Evolutionary conservation across 1,140 invertebrate species (phyloP).

Genomic region (Drosophila ercepeae): DNA sequence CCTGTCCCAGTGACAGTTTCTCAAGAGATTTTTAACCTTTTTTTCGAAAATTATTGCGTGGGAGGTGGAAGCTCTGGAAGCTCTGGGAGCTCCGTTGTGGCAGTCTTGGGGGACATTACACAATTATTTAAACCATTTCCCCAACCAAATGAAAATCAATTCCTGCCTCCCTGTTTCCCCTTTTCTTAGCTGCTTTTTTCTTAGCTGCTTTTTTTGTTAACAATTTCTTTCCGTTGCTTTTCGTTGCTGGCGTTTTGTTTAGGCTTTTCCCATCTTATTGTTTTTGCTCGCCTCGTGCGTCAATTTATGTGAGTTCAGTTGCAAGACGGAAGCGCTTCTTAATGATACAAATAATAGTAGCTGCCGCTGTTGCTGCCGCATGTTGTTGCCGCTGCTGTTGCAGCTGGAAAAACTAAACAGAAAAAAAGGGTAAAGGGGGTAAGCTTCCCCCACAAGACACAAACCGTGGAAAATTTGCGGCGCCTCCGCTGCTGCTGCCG

Average conservation of each 20-base stretch:
- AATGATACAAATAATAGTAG: constrained; percentile 57
- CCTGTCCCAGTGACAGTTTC: constrained; percentile 45
- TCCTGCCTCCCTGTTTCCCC: constrained; percentile 5
- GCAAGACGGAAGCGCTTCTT: constrained; percentile 63
- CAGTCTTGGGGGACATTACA: constrained; percentile 41
- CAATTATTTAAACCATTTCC: constrained; percentile 60
- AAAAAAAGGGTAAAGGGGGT: neutral
- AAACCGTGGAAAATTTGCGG: constrained; percentile 34
- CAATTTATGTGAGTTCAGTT: constrained; percentile 56
- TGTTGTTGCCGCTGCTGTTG: constrained; percentile 12
- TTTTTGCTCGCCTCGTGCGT: constrained; percentile 62
- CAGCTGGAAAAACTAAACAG: constrained; percentile 23
- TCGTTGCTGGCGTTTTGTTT: constrained; percentile 32
- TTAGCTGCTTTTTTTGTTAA: constrained; percentile 19
- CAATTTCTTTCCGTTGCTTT: constrained; percentile 25
- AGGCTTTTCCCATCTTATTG: constrained; percentile 65
- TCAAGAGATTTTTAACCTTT: constrained; percentile 31
- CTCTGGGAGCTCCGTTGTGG: no score
- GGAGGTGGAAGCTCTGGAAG: constrained; percentile 1
- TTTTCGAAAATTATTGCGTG: constrained; percentile 13
- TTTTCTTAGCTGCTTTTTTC: constrained; percentile 10
- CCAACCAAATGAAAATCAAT: constrained; percentile 64
- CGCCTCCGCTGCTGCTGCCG: constrained; percentile 32
- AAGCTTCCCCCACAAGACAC: constrained; percentile 11
- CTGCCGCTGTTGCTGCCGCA: no score